These are phyloP conservation scores for Larimichthys polyactis DNA, from an alignment of 2,113 vertebrate species.

Conservation along the genomic window DNA sequence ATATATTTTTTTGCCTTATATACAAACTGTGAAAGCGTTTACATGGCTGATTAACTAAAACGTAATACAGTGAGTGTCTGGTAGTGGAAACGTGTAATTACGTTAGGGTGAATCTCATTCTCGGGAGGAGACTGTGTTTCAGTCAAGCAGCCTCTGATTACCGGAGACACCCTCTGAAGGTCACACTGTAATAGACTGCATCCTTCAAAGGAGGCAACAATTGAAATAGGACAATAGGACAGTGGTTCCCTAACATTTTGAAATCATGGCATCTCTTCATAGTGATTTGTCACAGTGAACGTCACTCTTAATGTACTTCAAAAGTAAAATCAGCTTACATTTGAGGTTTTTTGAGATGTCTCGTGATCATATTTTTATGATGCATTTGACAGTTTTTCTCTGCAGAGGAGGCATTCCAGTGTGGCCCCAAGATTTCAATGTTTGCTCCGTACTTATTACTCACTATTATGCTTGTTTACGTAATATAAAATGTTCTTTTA, in stretches of 20 bases:
- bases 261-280: no score
- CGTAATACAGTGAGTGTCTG: neutral
- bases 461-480: neutral
- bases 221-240: neutral
- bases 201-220: slow-evolving; percentile 1
- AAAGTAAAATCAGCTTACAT: neutral
- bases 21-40: neutral
- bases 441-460: neutral
- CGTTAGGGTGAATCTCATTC: neutral
- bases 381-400: neutral
- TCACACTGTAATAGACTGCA: slow-evolving; percentile 14
- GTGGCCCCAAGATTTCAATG: neutral
- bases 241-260: neutral
- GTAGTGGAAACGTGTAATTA: neutral
- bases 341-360: neutral
- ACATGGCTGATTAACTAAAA: neutral
- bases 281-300: neutral
- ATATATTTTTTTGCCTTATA: neutral
- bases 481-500: neutral
- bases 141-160: slow-evolving; percentile 3
- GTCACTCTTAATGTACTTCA: neutral
- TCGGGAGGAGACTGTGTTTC: neutral
- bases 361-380: neutral
- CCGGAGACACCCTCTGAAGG: slow-evolving; percentile 19
- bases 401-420: neutral